Conservation (phyloP, 1,140 invertebrate genomes). For the Marisa cornuarietis region DNA sequence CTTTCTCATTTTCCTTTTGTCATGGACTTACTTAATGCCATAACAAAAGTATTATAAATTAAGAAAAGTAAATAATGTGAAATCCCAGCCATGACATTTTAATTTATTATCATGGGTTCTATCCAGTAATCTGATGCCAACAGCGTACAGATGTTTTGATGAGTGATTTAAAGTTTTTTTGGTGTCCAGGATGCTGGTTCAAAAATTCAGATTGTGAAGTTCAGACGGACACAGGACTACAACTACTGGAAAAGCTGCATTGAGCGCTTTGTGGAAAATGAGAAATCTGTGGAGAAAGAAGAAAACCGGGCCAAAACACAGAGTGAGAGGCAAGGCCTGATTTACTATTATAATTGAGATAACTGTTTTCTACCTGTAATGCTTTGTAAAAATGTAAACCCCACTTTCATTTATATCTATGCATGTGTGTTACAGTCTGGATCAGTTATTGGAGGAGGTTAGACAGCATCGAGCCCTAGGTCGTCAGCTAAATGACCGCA, state of each 20-base stretch:
- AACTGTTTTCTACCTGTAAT: too few species aligned
- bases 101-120: too few species aligned
- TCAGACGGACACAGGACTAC: constrained; percentile 42
- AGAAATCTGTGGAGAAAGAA: constrained; percentile 40
- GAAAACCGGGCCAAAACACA: constrained; percentile 36
- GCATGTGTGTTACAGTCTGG: constrained; percentile 39
- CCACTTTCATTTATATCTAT: too few species aligned
- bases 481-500: constrained; percentile 58
- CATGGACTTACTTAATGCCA: too few species aligned
- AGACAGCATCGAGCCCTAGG: constrained; percentile 56
- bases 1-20: too few species aligned
- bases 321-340: constrained; percentile 30
- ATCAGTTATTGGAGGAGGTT: constrained; percentile 60
- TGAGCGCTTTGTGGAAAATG: constrained; percentile 35
- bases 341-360: too few species aligned
- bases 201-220: constrained; percentile 27
- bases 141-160: too few species aligned
- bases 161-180: not conserved
- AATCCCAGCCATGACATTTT: too few species aligned
- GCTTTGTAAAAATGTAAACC: not conserved
- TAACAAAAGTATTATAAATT: too few species aligned
- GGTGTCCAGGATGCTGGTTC: constrained; percentile 17
- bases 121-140: too few species aligned
- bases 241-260: constrained; percentile 57
- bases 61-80: not conserved